Base-by-base conservation (phyloP, 2,113 vertebrate species). In the Labrus mixtus region DNA sequence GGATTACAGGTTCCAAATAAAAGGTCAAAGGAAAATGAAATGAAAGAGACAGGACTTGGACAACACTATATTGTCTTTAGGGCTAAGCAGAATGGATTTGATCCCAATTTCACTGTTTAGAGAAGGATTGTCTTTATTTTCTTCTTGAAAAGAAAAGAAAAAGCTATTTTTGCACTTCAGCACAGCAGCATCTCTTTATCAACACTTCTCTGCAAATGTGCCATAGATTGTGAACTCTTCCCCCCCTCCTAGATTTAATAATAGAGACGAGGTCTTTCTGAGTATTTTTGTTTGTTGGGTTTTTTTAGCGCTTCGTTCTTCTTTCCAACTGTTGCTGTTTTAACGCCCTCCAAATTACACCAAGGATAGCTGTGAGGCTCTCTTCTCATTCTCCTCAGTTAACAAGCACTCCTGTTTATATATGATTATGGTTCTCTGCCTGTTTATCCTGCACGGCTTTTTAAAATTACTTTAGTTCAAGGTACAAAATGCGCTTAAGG, bases 331-430 rank as follows among this genome's bases (percentile, higher is more conserved):
- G 88, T 87, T 83, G 79, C 75, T 23, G 36, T 82, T 80, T 89
- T 81, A 77, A 83, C 73, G 12, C 48, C 79, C 63, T 82, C 69
- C 75, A 88, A 90, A 92, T 90, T 84, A 85, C 73, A 89, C 73
- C 61, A 33, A 61, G 75, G 75, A 78, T 82, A 73, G 85, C 90
- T 86, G 74, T 46, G 58, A 86, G 88, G 73, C 83, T 72, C 65
- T 88, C 70, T 76, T 87, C 86, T 90, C 88, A 84, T 87, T 91
- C 79, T 85, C 78, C 61, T 78, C 84, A 54, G 78, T 88, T 91
- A 91, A 89, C 89, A 92, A 89, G 87, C 83, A 51, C 86, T 88
- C 29, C 74, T 86, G 86, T 91, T 92, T 89, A 81, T 90, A 85
- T 87, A 91, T 84, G 85, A 90, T 91, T 88, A 91, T 61, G 55